Base-by-base conservation (phyloP, 2,888 invertebrate species). In the Barypeithes pellucidus region DNA sequence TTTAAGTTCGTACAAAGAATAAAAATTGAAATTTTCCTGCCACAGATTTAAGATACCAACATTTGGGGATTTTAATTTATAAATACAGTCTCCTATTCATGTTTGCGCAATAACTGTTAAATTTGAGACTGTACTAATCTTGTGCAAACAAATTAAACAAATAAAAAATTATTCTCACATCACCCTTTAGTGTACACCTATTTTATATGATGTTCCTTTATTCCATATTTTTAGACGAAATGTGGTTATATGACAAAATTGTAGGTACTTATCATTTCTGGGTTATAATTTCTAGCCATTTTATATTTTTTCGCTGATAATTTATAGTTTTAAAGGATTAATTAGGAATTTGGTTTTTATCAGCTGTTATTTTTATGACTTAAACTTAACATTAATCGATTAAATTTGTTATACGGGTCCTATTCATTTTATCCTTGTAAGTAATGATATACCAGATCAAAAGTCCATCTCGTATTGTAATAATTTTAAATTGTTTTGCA, bases 91-190 rank as follows among this genome's bases (percentile, higher is more conserved):
- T 65, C 57, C 41, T 50, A 59, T 67, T 20, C 61, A 39, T 68
- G 63, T 71, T 72, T 67, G 43, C 68, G 68, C 63, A 73, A 68
- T 73, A 73, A 67, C 67, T 73, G 62, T 67, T 36, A 67, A 68
- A 63, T 67, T 73, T 73, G 67, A 68, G 67, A 73, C 67, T 73
- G 72, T 68, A 47, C 45, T 62, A 63, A 67, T 65, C 67, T 71
- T 66, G 47, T 62, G 63, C 68, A 73, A 73, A 73, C 67, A 73
- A 63, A 57, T 67, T 65, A 52, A 72, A 54, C 67, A 72, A 72
- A 72, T 52, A 72, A 41, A 63, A 62, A 33, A 22, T 36, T 45
- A 20, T 62, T 65, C 63, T 65, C 39, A 24, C 36, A 67, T 36
- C 33, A 57, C 33, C 54, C 54, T 57, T 57, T 57, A 33, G 9